phyloP scores from a whole-genome alignment of 2,797 vertebrate species.

The Danio tinwini region DNA sequence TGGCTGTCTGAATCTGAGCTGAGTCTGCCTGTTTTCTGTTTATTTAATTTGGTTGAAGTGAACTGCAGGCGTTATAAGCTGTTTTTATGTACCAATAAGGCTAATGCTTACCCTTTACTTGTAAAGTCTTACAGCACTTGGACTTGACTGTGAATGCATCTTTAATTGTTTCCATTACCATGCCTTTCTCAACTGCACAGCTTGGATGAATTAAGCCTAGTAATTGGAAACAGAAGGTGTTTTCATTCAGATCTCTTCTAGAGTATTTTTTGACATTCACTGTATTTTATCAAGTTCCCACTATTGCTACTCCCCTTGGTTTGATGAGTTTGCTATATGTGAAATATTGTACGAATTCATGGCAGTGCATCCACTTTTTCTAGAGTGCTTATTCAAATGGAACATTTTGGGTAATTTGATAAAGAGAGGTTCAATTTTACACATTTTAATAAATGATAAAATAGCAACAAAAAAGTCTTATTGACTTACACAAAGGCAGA shows the following conservation, averaged over 20 bases:
- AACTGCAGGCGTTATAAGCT: background rate
- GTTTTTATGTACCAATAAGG: background rate
- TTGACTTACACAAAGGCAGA: background rate
- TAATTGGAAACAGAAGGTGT: slow-evolving; percentile 6
- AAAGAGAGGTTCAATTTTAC: background rate
- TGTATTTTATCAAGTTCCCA: background rate
- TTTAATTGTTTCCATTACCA: slow-evolving; percentile 34
- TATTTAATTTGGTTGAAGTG: slow-evolving; percentile 19
- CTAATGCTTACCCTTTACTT: slow-evolving; percentile 6
- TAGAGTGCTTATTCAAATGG: slow-evolving; percentile 40
- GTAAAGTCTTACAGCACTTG: slow-evolving; percentile 13
- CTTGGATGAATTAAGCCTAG: slow-evolving; percentile 34
- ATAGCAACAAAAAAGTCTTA: background rate
- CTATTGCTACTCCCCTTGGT: slow-evolving; percentile 5
- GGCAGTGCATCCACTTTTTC: background rate
- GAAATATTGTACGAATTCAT: slow-evolving; percentile 1
- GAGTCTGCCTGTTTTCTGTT: slow-evolving; percentile 34
- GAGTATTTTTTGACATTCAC: slow-evolving; percentile 1
- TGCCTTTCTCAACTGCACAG: slow-evolving; percentile 14
- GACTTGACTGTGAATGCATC: slow-evolving; percentile 18
- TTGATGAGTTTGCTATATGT: slow-evolving; percentile 7
- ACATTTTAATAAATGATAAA: background rate
- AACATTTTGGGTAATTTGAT: background rate
- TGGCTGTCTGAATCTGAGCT: slow-evolving; percentile 46
- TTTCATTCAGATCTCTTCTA: slow-evolving; percentile 19